These are phyloP conservation scores for Pterostichus niger DNA, from an alignment of 2,888 invertebrate genomes.

Conservation along the genomic window DNA sequence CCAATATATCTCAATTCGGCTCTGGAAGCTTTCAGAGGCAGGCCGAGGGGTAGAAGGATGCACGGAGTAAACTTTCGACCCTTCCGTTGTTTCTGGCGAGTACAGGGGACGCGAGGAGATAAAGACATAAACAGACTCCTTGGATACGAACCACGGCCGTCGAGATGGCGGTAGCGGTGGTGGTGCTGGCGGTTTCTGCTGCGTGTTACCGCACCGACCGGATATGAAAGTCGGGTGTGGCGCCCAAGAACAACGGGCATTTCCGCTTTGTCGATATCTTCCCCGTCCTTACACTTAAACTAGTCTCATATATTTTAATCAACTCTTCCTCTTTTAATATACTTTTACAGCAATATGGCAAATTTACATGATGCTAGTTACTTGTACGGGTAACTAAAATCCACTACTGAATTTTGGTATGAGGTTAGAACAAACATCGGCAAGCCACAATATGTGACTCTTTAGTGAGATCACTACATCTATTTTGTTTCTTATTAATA, in stretches of 20 bases:
- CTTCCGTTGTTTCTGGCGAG: conserved; percentile 29
- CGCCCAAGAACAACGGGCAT: conserved; percentile 52
- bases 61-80: conserved; percentile 50
- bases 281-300: neutral
- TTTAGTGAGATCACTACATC: too few species aligned
- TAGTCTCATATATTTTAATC: conserved; percentile 38
- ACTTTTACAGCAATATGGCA: too few species aligned
- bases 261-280: conserved; percentile 55
- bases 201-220: conserved; percentile 56
- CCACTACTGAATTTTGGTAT: too few species aligned
- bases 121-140: conserved; percentile 66
- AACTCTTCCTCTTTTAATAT: neutral
- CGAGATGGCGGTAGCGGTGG: neutral
- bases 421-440: too few species aligned
- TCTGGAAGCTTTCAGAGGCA: conserved; percentile 31
- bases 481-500: too few species aligned
- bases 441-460: too few species aligned
- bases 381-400: too few species aligned
- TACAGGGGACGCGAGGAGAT: conserved; percentile 50
- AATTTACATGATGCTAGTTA: too few species aligned
- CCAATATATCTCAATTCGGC: conserved; percentile 64
- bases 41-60: conserved; percentile 8
- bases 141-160: conserved; percentile 10
- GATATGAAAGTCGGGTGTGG: conserved; percentile 60
- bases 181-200: conserved; percentile 14